Evolutionary conservation across 2,797 vertebrate genomes (phyloP).

Genomic region (Serranus cabrilla): DNA sequence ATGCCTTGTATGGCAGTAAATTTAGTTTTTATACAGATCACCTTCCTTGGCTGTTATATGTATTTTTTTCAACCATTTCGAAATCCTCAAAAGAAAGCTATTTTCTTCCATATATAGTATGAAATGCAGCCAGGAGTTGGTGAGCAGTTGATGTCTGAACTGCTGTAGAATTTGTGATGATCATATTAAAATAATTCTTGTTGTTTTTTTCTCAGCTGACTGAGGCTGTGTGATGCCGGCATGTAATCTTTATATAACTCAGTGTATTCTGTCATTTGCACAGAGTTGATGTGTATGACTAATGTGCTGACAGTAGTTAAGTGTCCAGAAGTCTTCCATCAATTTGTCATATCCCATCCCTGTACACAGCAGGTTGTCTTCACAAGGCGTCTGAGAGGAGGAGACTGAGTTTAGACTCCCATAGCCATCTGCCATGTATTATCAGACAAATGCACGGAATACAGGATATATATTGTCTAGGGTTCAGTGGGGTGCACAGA

Average conservation of each 20-base stretch:
- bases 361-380: not conserved
- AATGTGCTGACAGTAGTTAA: conserved; percentile 29
- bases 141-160: not conserved
- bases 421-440: not conserved
- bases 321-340: conserved; percentile 26
- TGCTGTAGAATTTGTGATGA: not conserved
- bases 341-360: conserved; percentile 19
- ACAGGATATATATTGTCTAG: not conserved
- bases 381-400: not conserved
- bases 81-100: not conserved
- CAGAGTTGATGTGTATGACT: conserved; percentile 13
- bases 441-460: conserved; percentile 5
- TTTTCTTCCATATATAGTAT: not conserved
- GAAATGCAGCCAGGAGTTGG: not conserved
- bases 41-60: no score
- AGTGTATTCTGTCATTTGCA: conserved; percentile 8
- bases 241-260: not conserved
- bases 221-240: not conserved
- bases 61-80: no score
- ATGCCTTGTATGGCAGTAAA: conserved; percentile 21
- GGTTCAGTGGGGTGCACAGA: no score
- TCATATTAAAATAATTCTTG: not conserved
- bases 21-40: no score
- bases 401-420: not conserved
- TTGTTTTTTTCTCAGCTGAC: not conserved